Evolutionary conservation across 64 coral and sea anemone species (phyloP).

Genomic region (Dendronephthya gigantea): DNA sequence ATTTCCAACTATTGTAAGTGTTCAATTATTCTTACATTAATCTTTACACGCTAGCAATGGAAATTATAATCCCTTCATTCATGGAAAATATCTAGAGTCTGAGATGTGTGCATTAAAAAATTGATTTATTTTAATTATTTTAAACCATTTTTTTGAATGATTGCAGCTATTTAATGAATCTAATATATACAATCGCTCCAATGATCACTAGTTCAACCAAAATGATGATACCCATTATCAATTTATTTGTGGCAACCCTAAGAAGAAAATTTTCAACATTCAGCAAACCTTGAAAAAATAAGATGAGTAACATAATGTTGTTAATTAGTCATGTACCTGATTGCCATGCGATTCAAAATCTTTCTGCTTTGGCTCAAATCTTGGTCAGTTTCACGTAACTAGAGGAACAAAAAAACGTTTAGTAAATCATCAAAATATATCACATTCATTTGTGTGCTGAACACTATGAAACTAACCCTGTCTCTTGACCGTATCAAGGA

Average conservation of each 20-base stretch:
- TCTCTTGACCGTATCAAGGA: slow-evolving; percentile 64
- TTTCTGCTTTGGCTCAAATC: slow-evolving; percentile 62
- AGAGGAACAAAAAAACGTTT: neutral
- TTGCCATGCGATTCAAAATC: slow-evolving; percentile 90
- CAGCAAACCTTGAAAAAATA: no score
- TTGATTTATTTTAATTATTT: no score
- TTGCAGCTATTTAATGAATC: neutral
- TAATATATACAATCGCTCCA: neutral
- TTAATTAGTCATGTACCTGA: slow-evolving; percentile 46
- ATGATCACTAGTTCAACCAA: slow-evolving; percentile 1
- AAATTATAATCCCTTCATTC: no score
- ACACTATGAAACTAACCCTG: slow-evolving; percentile 47
- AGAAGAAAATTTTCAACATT: neutral
- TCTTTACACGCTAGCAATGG: no score
- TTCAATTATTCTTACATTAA: no score
- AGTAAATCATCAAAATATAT: neutral
- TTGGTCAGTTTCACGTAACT: slow-evolving; percentile 82
- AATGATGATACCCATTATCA: neutral
- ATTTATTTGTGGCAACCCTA: slow-evolving; percentile 12
- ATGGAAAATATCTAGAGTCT: no score
- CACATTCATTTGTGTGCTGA: neutral
- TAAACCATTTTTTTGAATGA: neutral
- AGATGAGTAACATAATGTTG: no score
- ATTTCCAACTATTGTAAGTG: no score
- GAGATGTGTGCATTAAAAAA: no score